Evolutionary conservation across 2,888 invertebrate genomes (phyloP), one percentile per base, ranked within the genome.

Genomic region (Drosophila longiperda): DNA sequence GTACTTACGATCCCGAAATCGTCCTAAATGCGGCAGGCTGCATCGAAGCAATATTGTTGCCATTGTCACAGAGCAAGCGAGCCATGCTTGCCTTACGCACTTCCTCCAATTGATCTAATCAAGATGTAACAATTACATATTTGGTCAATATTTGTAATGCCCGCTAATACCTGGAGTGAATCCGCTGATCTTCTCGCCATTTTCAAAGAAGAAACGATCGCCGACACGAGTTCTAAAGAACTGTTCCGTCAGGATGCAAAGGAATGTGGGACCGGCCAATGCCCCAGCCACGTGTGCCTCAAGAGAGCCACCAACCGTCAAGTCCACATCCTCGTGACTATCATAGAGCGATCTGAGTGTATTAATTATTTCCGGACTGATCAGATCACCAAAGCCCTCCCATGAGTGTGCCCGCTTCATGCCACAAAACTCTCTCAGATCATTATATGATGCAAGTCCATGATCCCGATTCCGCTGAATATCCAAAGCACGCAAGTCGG

Each of bases 381-480:
- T 96, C 54, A 95, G 94, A 91, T 96, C 96, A 0, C 93, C 90
- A 92, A 96, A 96, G 68, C 96, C 97, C 40, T 95, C 92, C 94
- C 97, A 97, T 0, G 92, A 93, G 29, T 93, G 93, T 0, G 97
- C 97, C 54, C 95, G 95, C 0, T 94, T 94, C 12, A 97, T 92
- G 0, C 96, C 96, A 88, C 97, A 97, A 75, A 96, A 96, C 12
- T 95, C 95, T 64, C 99, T 94, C 87, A 96, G 96, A 66, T 96
- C 95, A 69, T 96, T 95, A 92, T 98, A 98, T 0, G 95, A 95
- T 6, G 96, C 96, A 38, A 98, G 93, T 15, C 97, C 98, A 89
- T 98, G 98, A 92, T 98, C 98, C 57, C 98, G 95, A 78, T 97
- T 96, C 75, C 98, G 95, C 91, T 98, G 98, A 74, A 98, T 96